Percentiles rank a stretch among this genome's conserved stretches.
Evolutionary conservation across 2,113 vertebrate genomes (phyloP).

Genomic region (Bos indicus): DNA sequence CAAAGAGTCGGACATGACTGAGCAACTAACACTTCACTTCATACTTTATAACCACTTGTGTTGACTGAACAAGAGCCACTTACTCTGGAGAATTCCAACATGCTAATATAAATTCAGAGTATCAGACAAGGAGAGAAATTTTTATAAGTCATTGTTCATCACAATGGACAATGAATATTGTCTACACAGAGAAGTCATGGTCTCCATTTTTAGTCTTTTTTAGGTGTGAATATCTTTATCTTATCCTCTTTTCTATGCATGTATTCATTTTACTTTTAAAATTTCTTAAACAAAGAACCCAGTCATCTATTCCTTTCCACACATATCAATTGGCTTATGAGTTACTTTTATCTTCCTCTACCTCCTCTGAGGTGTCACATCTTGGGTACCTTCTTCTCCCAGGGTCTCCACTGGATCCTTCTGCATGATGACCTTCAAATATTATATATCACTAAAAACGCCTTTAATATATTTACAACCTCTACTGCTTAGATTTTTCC

Average conservation of each 20-base stretch:
- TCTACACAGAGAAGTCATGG: neutral
- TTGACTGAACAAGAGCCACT: neutral
- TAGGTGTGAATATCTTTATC: neutral
- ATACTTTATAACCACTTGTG: neutral
- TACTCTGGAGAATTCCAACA: neutral
- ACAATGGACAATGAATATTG: neutral
- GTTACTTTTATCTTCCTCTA: neutral
- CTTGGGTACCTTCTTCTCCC: neutral
- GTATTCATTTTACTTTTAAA: neutral
- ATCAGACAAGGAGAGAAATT: neutral
- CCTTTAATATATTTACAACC: neutral
- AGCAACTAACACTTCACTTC: neutral
- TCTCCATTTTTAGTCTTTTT: neutral
- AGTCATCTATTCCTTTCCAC: neutral
- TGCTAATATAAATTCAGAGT: neutral
- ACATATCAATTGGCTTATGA: neutral
- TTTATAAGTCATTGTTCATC: neutral
- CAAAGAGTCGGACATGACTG: neutral
- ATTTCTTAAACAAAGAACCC: neutral
- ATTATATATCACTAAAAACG: neutral
- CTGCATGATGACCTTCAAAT: neutral
- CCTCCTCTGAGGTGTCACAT: neutral
- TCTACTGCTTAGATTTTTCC: neutral
- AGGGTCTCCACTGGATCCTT: neutral
- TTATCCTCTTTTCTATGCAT: neutral